phyloP scores from a whole-genome alignment of 2,797 vertebrate genomes.

The Acanthurus tractus region DNA sequence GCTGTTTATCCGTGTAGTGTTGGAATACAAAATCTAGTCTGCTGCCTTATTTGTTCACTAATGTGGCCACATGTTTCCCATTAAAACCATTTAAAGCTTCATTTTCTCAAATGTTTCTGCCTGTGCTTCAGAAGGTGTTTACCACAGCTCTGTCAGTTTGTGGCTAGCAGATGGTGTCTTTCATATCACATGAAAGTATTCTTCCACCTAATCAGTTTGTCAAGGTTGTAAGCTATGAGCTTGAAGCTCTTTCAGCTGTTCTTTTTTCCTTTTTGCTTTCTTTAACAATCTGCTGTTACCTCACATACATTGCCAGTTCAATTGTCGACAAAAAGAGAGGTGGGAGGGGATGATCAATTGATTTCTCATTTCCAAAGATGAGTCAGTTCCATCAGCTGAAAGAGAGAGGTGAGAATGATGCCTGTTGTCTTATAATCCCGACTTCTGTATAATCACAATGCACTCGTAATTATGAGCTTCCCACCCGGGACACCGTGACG shows the following conservation, averaged over 20 bases:
- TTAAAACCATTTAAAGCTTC: background rate
- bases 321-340: background rate
- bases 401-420: constrained; percentile 32
- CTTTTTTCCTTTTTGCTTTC: constrained; percentile 1
- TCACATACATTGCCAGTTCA: constrained; percentile 7
- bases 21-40: background rate
- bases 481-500: constrained; percentile 57
- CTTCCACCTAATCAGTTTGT: constrained; percentile 44
- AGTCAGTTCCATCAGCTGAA: constrained; percentile 52
- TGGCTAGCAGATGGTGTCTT: constrained; percentile 35
- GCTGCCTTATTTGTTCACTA: constrained; percentile 29
- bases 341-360: background rate
- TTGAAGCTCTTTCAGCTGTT: background rate
- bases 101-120: background rate
- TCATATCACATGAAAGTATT: constrained; percentile 45
- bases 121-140: constrained; percentile 1
- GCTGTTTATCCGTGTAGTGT: constrained; percentile 12
- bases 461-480: constrained; percentile 74
- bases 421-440: constrained; percentile 45
- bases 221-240: constrained; percentile 41
- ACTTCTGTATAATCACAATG: constrained; percentile 70
- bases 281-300: constrained; percentile 10
- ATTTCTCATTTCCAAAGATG: constrained; percentile 39
- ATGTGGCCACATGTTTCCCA: background rate
- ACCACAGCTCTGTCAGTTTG: background rate